Conservation (phyloP, 2,888 invertebrate genomes). For the Syritta pipiens region DNA sequence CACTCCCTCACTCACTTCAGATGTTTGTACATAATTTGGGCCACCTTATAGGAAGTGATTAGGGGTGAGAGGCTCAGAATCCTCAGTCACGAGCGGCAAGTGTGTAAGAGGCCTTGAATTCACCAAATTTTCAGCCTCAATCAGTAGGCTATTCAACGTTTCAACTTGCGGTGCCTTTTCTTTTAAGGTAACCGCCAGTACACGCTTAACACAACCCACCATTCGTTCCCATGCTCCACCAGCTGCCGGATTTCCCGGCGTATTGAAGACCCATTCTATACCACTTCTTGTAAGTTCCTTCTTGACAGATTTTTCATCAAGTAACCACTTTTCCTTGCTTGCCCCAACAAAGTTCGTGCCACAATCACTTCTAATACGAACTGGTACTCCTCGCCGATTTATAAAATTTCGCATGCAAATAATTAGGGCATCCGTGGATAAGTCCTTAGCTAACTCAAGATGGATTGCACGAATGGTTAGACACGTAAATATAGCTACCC, state of each 20-base stretch:
- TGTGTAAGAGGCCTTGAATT: slow-evolving; percentile 54
- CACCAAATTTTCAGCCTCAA: slow-evolving; percentile 59
- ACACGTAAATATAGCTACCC: slow-evolving; percentile 63
- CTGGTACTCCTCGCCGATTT: slow-evolving; percentile 27
- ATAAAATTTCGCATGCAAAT: slow-evolving; percentile 38
- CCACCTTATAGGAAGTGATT: slow-evolving; percentile 57
- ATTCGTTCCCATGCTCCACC: slow-evolving; percentile 63
- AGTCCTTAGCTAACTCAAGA: slow-evolving; percentile 39
- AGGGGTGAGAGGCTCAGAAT: slow-evolving; percentile 42
- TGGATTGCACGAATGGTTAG: slow-evolving; percentile 54
- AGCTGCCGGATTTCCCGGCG: slow-evolving; percentile 53
- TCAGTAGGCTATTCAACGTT: slow-evolving; percentile 51
- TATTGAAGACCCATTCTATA: slow-evolving; percentile 63
- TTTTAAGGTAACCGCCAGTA: slow-evolving; percentile 55
- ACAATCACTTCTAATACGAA: slow-evolving; percentile 44
- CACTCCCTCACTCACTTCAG: slow-evolving; percentile 18
- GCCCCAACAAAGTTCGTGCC: slow-evolving; percentile 41
- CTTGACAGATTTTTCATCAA: slow-evolving; percentile 14
- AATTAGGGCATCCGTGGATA: slow-evolving; percentile 24
- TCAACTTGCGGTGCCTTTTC: slow-evolving; percentile 47
- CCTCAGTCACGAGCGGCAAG: slow-evolving; percentile 4
- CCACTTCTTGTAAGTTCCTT: slow-evolving; percentile 31
- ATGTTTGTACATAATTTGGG: slow-evolving; percentile 59
- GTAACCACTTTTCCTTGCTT: background rate
- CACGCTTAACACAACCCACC: slow-evolving; percentile 35